Evolutionary conservation across 2,797 vertebrate genomes (phyloP).

Genomic region (Remorina albescens): DNA sequence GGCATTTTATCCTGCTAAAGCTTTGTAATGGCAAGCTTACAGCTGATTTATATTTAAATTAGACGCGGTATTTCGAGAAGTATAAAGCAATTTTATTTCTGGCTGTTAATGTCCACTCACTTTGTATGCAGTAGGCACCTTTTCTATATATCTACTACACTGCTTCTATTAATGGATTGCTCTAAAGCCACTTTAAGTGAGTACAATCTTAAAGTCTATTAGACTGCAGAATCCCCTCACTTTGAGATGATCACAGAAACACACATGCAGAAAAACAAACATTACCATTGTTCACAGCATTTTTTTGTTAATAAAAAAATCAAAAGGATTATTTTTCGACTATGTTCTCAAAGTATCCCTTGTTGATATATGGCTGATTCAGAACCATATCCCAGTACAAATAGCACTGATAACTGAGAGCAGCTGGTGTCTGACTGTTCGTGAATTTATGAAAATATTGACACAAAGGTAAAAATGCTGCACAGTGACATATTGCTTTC

Average conservation of each 20-base stretch:
- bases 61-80: neutral
- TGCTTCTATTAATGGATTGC: constrained; percentile 47
- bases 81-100: constrained; percentile 16
- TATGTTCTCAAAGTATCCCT: neutral
- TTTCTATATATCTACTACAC: constrained; percentile 37
- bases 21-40: neutral
- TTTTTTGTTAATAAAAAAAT: neutral
- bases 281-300: neutral
- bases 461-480: constrained; percentile 31
- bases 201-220: constrained; percentile 47
- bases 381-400: neutral
- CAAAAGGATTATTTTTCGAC: neutral
- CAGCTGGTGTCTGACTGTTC: no score
- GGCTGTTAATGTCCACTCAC: neutral
- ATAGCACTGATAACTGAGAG: accelerated
- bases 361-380: neutral
- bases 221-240: constrained; percentile 23
- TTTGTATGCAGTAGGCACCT: constrained; percentile 17
- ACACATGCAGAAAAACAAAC: neutral
- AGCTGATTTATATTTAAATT: neutral
- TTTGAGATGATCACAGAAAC: neutral
- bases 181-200: constrained; percentile 41
- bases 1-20: neutral
- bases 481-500: constrained; percentile 36
- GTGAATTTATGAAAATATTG: neutral